Percentiles rank a stretch among this genome's conserved stretches.
Evolutionary conservation across 2,113 vertebrate species (phyloP).

Genomic region (Parus major): DNA sequence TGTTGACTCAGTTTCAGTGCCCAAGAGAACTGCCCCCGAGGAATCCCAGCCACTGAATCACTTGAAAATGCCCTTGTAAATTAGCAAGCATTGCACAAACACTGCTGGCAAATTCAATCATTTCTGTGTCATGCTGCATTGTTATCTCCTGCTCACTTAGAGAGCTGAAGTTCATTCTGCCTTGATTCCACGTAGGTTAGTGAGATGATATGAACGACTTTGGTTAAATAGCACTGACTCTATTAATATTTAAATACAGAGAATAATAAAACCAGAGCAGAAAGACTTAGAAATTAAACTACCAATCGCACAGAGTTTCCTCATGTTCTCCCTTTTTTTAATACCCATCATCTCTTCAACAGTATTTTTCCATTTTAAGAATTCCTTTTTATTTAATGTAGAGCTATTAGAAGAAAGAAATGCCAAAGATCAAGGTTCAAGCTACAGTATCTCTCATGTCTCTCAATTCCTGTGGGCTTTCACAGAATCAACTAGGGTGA

Average conservation of each 20-base stretch:
- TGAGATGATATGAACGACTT: slow-evolving; percentile 11
- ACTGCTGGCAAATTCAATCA: slow-evolving; percentile 63
- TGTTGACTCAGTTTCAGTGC: slow-evolving; percentile 40
- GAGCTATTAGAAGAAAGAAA: neutral
- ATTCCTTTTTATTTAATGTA: neutral
- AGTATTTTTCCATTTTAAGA: neutral
- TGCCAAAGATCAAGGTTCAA: neutral
- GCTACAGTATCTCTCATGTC: neutral
- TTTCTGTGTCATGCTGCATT: slow-evolving; percentile 21
- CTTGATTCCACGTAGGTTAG: slow-evolving; percentile 24
- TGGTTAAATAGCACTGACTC: slow-evolving; percentile 19
- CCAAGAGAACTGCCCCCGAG: slow-evolving; percentile 33
- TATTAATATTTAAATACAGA: slow-evolving; percentile 52
- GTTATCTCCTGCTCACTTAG: slow-evolving; percentile 49
- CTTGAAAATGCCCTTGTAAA: slow-evolving; percentile 62
- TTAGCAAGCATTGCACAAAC: slow-evolving; percentile 51
- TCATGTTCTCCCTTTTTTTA: neutral
- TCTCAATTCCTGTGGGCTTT: neutral
- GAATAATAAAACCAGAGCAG: slow-evolving; percentile 40
- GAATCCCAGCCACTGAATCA: slow-evolving; percentile 22
- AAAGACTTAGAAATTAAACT: neutral
- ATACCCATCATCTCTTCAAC: neutral
- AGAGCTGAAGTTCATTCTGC: slow-evolving; percentile 16
- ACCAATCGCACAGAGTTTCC: neutral
- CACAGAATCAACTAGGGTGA: neutral